Conservation (phyloP, 2,797 vertebrate genomes). For the Ceyx erithaca region DNA sequence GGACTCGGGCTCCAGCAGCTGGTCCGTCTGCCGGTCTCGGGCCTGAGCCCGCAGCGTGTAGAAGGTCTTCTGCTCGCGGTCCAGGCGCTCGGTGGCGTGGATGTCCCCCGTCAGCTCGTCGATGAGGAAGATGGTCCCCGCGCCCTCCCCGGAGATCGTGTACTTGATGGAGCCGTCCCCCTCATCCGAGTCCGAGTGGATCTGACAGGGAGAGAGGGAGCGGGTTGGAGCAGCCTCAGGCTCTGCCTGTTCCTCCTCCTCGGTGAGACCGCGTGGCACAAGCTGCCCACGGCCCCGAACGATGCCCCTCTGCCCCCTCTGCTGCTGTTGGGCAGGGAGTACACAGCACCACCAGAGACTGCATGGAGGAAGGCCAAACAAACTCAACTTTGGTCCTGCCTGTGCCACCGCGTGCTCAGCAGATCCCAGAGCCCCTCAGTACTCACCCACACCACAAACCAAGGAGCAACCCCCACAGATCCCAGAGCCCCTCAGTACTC, state of each 20-base stretch:
- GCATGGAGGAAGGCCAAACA: not conserved
- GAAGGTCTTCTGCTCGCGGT: slow-evolving; percentile 95
- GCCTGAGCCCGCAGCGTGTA: slow-evolving; percentile 95
- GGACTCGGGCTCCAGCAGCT: slow-evolving; percentile 93
- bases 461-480: not conserved
- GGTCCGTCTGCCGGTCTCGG: slow-evolving; percentile 85
- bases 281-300: rapidly evolving
- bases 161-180: slow-evolving; percentile 97
- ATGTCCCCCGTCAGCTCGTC: slow-evolving; percentile 96
- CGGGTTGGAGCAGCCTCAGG: not conserved
- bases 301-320: not conserved
- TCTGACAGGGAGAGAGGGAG: slow-evolving; percentile 79
- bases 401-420: rapidly evolving
- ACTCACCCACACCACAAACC: not conserved
- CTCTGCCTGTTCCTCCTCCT: not conserved
- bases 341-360: not conserved
- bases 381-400: not conserved
- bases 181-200: slow-evolving; percentile 96
- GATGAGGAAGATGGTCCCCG: slow-evolving; percentile 95
- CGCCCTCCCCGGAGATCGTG: slow-evolving; percentile 97
- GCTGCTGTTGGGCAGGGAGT: not conserved
- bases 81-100: slow-evolving; percentile 93
- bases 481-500: not conserved
- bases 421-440: not conserved
- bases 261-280: rapidly evolving